phyloP scores from a whole-genome alignment of 1,140 invertebrate genomes.

The Apolygus lucorum region DNA sequence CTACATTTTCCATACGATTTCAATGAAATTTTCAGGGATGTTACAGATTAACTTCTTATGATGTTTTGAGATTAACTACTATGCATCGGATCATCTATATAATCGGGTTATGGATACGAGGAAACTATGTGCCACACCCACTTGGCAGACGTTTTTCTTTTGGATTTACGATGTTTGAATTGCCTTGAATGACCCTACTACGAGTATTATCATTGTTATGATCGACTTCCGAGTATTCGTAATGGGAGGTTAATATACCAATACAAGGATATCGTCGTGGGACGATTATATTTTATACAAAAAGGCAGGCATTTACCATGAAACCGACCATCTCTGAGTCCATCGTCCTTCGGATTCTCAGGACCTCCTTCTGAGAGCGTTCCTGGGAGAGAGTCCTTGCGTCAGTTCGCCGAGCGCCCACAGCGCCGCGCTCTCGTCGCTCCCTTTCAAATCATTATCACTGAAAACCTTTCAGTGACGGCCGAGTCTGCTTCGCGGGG shows the following conservation, averaged over 20 bases:
- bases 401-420: background rate
- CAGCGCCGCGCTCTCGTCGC: background rate
- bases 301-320: background rate
- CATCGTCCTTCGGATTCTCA: background rate
- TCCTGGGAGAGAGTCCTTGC: background rate
- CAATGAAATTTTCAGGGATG: too few species aligned
- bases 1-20: too few species aligned
- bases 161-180: too few species aligned
- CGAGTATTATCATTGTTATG: too few species aligned
- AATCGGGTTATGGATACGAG: too few species aligned
- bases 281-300: background rate
- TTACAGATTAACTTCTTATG: too few species aligned
- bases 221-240: background rate
- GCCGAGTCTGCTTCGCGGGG: constrained; percentile 6
- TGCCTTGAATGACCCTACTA: too few species aligned
- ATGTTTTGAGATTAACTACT: too few species aligned
- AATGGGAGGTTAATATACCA: background rate
- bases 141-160: too few species aligned
- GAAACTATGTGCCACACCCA: too few species aligned
- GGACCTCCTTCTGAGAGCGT: background rate
- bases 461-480: background rate
- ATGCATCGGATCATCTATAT: too few species aligned
- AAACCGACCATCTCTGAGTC: background rate
- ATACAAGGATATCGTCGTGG: too few species aligned
- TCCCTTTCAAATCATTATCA: constrained; percentile 6